Evolutionary conservation across 2,888 invertebrate genomes (phyloP), one percentile per base, ranked within the genome.

Genomic region (Metallyticus violacea): DNA sequence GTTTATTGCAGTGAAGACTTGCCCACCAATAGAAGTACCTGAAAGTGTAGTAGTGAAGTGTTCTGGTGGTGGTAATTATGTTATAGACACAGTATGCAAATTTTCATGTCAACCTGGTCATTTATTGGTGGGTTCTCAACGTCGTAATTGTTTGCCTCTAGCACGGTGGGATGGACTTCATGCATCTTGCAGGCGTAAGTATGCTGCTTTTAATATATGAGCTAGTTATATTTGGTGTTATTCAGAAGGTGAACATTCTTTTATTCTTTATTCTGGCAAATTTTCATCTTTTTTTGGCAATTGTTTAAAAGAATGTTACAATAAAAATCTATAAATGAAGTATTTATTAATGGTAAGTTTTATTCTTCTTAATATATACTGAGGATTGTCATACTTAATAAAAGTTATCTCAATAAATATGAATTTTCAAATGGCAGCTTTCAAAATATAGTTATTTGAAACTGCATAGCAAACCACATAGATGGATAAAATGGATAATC

Each of bases 121-220:
- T 90, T 93, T 93, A 88, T 91, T 95, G 81, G 93, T 94, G 26
- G 95, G 95, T 0, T 95, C 95, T 25, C 92, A 92, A 88, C 93
- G 93, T 88, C 91, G 95, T 77, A 94, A 93, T 30, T 96, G 96
- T 89, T 91, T 96, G 80, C 95, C 95, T 0, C 91, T 95, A 80
- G 94, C 94, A 0, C 93, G 94, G 90, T 96, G 96, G 96, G 95
- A 95, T 89, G 96, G 96, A 1, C 91, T 95, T 15, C 93, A 93
- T 88, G 93, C 94, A 0, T 92, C 93, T 82, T 96, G 96, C 90
- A 94, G 94, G 92, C 94, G 95, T 95, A 91, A 91, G 90, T 89
- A 25, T 25, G 1, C 26, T 80, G 7, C 62, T 25, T 77, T 87
- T n/a, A 77, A 76, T 29, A 26, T 7, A 6, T 6, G 2, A 5